Evolutionary conservation across 2,113 vertebrate genomes (phyloP), one percentile per base, ranked within the genome.

Genomic region (Sphyrna mokarran): DNA sequence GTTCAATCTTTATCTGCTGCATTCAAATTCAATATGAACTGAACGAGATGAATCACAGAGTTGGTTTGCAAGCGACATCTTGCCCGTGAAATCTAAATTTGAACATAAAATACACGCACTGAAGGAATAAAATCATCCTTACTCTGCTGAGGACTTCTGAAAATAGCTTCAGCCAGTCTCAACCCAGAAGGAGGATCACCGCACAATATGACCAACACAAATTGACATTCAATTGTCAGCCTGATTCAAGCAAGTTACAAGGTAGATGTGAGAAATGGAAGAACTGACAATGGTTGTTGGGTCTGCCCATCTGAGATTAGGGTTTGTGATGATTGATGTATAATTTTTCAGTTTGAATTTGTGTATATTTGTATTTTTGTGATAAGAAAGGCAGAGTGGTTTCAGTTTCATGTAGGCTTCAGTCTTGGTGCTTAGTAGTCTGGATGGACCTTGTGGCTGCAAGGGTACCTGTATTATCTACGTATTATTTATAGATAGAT

Each of bases 11-110:
- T 29, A 61, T 33, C 54, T 6, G 33, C 0, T 93, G 33, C 14
- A 93, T 91, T 91, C 89, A 93, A 93, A 66, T 66, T 93, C 61
- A 66, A 93, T 93, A 37, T 66, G 89, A 37, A 37, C 61, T 93
- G 61, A 93, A 6, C 16, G 18, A 68, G n/a, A 93, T 93, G 18
- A 93, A 63, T 37, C 66, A 5, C 61, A 68, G 22, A 93, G 61
- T 93, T 66, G 80, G 37, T 43, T 83, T 37, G 78, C 16, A 83
- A 40, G 80, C 16, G 37, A 43, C 37, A 83, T 16, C 20, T 40
- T 20, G 80, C 80, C 18, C 37, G n/a, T 83, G 33, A 33, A 40
- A 40, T 93, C 33, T 93, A 66, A 5, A 16, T 66, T 37, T 93
- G n/a, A 14, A 91, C 48, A 29, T 58, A 54, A 4, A 2, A 54